Conservation (phyloP, 2,113 vertebrate genomes). For the Promerops cafer region DNA sequence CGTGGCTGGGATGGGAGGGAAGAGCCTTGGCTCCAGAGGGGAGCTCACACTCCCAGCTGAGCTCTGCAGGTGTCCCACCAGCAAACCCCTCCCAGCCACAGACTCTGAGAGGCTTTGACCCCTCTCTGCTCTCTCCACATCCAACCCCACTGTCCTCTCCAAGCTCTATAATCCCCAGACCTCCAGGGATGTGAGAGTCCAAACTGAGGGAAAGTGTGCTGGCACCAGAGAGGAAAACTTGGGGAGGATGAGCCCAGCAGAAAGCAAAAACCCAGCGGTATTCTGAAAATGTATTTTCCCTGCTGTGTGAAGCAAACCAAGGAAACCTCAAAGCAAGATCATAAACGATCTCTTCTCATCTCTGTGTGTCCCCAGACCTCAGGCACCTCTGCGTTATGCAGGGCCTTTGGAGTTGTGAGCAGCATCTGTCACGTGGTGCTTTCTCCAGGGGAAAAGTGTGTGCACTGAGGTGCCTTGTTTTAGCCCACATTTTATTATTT, state of each 20-base stretch:
- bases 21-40: rapidly evolving
- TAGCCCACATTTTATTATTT: neutral
- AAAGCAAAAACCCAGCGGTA: neutral
- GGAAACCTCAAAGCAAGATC: neutral
- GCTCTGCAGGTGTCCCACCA: neutral
- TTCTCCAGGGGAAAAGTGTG: neutral
- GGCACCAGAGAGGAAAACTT: neutral
- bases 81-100: neutral
- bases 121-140: neutral
- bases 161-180: neutral
- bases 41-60: rapidly evolving
- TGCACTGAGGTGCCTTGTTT: neutral
- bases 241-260: neutral
- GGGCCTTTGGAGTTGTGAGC: neutral
- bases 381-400: neutral
- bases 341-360: neutral
- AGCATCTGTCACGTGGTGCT: neutral
- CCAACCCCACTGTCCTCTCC: neutral
- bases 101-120: neutral
- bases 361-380: neutral
- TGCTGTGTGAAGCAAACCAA: neutral
- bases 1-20: rapidly evolving
- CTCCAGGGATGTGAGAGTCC: rapidly evolving
- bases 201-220: rapidly evolving
- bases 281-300: neutral